Conservation (phyloP, 2,797 vertebrate genomes). For the Gastrophryne carolinensis region DNA sequence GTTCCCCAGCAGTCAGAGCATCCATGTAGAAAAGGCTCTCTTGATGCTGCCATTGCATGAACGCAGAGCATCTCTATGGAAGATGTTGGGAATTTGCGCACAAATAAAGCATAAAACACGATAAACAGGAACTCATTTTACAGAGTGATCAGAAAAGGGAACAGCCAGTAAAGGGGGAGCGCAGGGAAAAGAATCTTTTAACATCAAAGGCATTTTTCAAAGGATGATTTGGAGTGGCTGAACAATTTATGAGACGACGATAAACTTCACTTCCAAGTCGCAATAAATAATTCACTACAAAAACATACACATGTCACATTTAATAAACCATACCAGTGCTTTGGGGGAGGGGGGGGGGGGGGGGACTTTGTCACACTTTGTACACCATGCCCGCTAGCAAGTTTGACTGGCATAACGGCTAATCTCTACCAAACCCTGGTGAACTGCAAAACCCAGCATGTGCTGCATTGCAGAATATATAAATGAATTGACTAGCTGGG, state of each 20-base stretch:
- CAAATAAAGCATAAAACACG: conserved; percentile 63
- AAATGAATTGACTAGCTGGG: too few species aligned
- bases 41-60: background rate
- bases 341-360: background rate
- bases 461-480: too few species aligned
- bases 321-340: conserved; percentile 54
- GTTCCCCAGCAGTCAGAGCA: too few species aligned
- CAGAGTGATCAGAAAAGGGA: conserved; percentile 65
- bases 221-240: conserved; percentile 64
- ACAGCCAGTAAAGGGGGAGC: conserved; percentile 48
- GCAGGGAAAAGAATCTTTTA: conserved; percentile 58
- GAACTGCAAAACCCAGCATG: background rate
- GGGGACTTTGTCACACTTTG: background rate
- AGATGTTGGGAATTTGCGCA: conserved; percentile 55
- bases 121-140: conserved; percentile 63
- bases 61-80: background rate
- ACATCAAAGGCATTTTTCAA: conserved; percentile 67
- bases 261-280: conserved; percentile 63
- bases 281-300: conserved; percentile 68
- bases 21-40: too few species aligned
- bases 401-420: background rate
- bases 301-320: conserved; percentile 64
- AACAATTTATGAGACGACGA: conserved; percentile 65
- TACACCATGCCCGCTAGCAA: background rate
- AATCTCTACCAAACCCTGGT: background rate